Conservation (phyloP, 53 echinoderm and acorn worm species). For the Henricia sp. region DNA sequence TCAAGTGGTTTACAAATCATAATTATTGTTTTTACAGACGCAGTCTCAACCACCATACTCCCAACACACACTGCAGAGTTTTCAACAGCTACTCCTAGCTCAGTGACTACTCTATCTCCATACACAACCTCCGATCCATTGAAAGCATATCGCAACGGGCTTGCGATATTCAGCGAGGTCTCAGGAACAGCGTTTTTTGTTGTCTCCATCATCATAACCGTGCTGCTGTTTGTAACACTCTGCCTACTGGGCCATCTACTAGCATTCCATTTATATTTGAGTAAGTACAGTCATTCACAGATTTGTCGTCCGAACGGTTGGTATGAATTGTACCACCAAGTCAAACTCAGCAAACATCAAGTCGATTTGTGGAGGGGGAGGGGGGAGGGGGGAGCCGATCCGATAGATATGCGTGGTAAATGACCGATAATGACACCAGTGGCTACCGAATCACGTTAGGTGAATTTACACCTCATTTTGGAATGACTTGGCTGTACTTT, state of each 20-base stretch:
- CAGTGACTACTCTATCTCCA: neutral
- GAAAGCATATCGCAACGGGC: slow-evolving; percentile 63
- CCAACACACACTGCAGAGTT: neutral
- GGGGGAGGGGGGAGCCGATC: too few species aligned
- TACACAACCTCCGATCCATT: slow-evolving; percentile 5
- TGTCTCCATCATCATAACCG: slow-evolving; percentile 54
- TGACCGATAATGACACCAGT: too few species aligned
- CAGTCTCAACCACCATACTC: slow-evolving; percentile 17
- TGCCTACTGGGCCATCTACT: slow-evolving; percentile 84
- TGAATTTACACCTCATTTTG: too few species aligned
- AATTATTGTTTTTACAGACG: too few species aligned
- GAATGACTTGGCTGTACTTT: too few species aligned
- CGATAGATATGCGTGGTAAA: too few species aligned
- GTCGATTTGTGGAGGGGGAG: too few species aligned
- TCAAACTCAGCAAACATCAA: too few species aligned
- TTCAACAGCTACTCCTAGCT: neutral
- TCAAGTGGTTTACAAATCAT: too few species aligned
- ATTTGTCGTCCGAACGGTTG: too few species aligned
- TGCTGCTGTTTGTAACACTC: slow-evolving; percentile 68
- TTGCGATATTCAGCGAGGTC: slow-evolving; percentile 73
- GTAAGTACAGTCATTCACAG: slow-evolving; percentile 88
- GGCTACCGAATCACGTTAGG: too few species aligned
- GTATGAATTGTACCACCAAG: too few species aligned
- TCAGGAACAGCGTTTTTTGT: slow-evolving; percentile 76
- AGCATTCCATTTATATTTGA: slow-evolving; percentile 87